These are phyloP conservation scores for Saturnia japonica DNA, from an alignment of 2,888 invertebrate genomes.

Conservation along the genomic window DNA sequence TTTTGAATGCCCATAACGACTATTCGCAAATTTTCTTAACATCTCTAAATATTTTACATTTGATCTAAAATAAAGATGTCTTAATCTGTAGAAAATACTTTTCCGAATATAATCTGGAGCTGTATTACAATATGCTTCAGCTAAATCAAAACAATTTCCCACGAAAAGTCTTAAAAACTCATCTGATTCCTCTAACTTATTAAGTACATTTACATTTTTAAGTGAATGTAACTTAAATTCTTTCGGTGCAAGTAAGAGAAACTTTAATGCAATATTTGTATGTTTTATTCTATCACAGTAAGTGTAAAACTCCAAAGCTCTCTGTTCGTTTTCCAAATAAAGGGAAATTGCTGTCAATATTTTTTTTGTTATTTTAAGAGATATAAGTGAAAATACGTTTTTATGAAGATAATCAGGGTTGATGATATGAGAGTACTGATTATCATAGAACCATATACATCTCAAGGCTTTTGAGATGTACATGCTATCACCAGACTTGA, in stretches of 20 bases:
- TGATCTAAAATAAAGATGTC: slow-evolving; percentile 30
- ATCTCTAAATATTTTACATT: slow-evolving; percentile 17
- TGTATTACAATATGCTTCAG: slow-evolving; percentile 33
- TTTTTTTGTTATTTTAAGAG: slow-evolving; percentile 59
- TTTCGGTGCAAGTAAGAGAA: slow-evolving; percentile 49
- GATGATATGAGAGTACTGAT: slow-evolving; percentile 45
- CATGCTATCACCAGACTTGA: slow-evolving; percentile 58
- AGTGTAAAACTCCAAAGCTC: slow-evolving; percentile 47
- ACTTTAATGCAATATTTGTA: slow-evolving; percentile 47
- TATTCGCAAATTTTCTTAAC: slow-evolving; percentile 2
- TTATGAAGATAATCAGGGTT: slow-evolving; percentile 51
- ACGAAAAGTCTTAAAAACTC: slow-evolving; percentile 39
- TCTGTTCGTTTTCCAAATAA: slow-evolving; percentile 41
- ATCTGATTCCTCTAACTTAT: slow-evolving; percentile 13
- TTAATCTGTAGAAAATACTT: slow-evolving; percentile 27
- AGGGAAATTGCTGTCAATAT: slow-evolving; percentile 44
- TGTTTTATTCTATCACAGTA: slow-evolving; percentile 47
- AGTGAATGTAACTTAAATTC: slow-evolving; percentile 48
- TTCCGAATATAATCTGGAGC: not conserved
- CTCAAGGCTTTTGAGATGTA: slow-evolving; percentile 57
- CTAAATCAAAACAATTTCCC: slow-evolving; percentile 47
- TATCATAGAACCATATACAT: slow-evolving; percentile 52
- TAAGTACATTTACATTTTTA: slow-evolving; percentile 23
- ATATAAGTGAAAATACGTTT: slow-evolving; percentile 59
- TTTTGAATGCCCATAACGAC: not conserved